A percentile compares a stretch with the other conserved stretches of the same genome.
These are phyloP conservation scores for Hypomecis atomaria DNA, from an alignment of 2,888 invertebrate species.

Conservation along the genomic window DNA sequence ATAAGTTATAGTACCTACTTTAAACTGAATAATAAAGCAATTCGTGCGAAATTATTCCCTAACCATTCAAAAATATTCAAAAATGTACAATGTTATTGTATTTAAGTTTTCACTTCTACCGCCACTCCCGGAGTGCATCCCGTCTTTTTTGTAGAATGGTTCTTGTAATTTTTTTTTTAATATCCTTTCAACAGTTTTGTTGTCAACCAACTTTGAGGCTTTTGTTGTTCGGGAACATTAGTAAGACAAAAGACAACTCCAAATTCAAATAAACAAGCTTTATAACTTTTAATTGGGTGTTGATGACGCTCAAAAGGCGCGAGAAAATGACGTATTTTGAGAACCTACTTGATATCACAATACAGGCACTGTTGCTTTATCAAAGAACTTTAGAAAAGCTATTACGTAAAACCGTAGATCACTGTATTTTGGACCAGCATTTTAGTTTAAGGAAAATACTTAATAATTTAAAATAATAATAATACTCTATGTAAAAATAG, in stretches of 20 bases:
- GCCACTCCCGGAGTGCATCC: too few relatives aligned
- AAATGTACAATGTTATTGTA: too few relatives aligned
- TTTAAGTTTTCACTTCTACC: too few relatives aligned
- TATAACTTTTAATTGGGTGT: conserved; percentile 39
- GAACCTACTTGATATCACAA: conserved; percentile 6
- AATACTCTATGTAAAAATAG: too few relatives aligned
- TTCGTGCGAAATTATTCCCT: too few relatives aligned
- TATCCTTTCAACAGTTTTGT: conserved; percentile 2
- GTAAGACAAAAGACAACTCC: conserved; percentile 31
- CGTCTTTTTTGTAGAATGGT: not conserved
- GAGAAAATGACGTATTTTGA: conserved; percentile 25
- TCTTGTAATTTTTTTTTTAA: conserved; percentile 2
- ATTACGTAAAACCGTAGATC: too few relatives aligned
- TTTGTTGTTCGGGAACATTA: conserved; percentile 30
- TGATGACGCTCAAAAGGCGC: conserved; percentile 26
- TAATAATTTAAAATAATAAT: too few relatives aligned
- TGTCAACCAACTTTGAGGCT: conserved; percentile 21
- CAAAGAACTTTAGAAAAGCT: not conserved
- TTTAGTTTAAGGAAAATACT: too few relatives aligned
- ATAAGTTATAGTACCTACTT: too few relatives aligned
- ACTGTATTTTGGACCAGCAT: too few relatives aligned
- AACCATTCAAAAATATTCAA: too few relatives aligned
- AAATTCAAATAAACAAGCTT: conserved; percentile 34
- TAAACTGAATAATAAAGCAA: too few relatives aligned
- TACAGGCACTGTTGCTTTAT: conserved; percentile 5